Evolutionary conservation across 2,113 vertebrate species (phyloP), one percentile per base, ranked within the genome.

Genomic region (Larimichthys polyactis): DNA sequence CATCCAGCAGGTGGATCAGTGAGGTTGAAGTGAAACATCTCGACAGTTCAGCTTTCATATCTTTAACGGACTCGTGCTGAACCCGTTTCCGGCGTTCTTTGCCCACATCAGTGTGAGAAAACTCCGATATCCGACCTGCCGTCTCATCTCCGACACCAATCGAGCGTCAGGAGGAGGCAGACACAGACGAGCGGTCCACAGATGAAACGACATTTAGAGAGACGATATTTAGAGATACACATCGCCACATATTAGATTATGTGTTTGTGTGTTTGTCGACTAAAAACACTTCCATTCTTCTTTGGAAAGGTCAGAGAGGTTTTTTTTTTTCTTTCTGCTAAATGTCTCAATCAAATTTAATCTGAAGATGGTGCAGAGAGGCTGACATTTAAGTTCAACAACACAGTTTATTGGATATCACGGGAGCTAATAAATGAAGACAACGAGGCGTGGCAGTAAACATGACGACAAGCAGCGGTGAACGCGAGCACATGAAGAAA

Each of bases 291-390:
- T 75, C 16, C 29, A 2, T 27, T 60, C 46, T 51, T 73, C 59
- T 83, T 81, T 48, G 2, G 44, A 87, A 92, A 91, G 87, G 90
- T 92, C 88, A 91, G 22, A 43, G 20, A 81, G 78, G 29, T 75
- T 1, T 83, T 1, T 27, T 27, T 86, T 86, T 64, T 72, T 44
- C n/a, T 71, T 69, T 64, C 59, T 78, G 68, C 19, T 79, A 87
- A 89, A 91, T 77, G 89, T 87, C 83, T 85, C 77, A 71, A 86
- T 92, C 89, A 87, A 80, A 87, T 68, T 24, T 75, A 82, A 88
- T 90, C 77, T 80, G 2, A 4, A 57, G 79, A 59, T 11, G 60
- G 24, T 54, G 58, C 74, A 32, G 81, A 82, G 67, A 62, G 63
- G 1, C 66, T 90, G 87, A 86, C 89, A 91, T 93, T 92, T 89